Conservation (phyloP, 2,888 invertebrate genomes). For the Xanthia icteritia region DNA sequence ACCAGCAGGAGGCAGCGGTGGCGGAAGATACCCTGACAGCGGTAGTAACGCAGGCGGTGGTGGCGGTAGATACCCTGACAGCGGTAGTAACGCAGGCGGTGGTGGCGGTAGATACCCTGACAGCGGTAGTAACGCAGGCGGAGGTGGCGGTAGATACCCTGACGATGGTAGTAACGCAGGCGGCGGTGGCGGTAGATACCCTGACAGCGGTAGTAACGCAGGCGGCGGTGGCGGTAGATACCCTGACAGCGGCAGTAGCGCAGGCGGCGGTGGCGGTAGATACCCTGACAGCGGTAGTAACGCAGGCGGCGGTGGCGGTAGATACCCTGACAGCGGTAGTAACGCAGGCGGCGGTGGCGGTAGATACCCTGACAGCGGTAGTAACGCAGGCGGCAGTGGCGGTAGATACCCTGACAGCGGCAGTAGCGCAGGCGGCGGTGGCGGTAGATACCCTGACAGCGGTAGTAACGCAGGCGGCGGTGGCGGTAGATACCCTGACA, state of each 20-base stretch:
- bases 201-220: not conserved
- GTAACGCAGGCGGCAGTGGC: not conserved
- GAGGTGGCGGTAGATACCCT: constrained; percentile 3
- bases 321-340: not conserved
- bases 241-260: not conserved
- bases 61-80: not conserved
- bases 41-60: not conserved
- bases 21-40: not conserved
- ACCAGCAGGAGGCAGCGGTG: not conserved
- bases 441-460: constrained; percentile 4
- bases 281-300: not conserved
- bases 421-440: not conserved
- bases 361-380: not conserved
- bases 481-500: constrained; percentile 1
- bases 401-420: constrained; percentile 2
- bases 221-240: not conserved
- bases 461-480: not conserved
- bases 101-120: constrained; percentile 3
- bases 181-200: not conserved
- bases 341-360: not conserved
- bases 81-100: not conserved
- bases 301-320: not conserved
- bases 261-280: not conserved
- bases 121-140: not conserved
- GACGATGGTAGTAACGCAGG: not conserved